Evolutionary conservation across 1,140 invertebrate genomes (phyloP), one percentile per base, ranked within the genome.

Genomic region (Thalassaphorura encarpata): DNA sequence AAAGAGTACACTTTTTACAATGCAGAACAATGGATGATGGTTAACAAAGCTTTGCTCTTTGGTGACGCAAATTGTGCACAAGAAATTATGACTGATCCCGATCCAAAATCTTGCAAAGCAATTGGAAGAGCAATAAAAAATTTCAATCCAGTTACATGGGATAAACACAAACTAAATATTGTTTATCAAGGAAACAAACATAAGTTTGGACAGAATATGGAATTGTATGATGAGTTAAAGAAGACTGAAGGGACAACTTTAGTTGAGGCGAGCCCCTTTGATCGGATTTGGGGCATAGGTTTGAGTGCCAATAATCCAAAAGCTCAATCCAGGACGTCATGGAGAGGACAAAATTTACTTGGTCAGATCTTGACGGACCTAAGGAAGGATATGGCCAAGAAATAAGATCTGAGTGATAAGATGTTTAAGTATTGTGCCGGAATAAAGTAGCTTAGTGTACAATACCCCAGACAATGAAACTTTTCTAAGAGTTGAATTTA

Each of bases 1-100:
- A 11, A n/a, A n/a, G 33, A 36, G 33, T n/a, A 11, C 11, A 47
- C 29, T 19, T 62, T 62, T 45, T 19, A 5, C 6, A 46, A 43
- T 41, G 50, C 46, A 19, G 60, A 62, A 28, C 52, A 58, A 33
- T 62, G 52, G 55, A 62, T 62, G 60, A 62, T 62, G 60, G 51
- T 46, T 27, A 50, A 58, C 47, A 62, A 62, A 41, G 60, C 60
- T 0, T 29, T 39, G 31, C 27, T 62, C 2, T 62, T 62, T 45
- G 31, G 36, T 1, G 60, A 62, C 41, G n/a, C 47, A 4, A 47
- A 33, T 5, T 40, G 15, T 15, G 60, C 60, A 0, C 23, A 36
- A 1, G 45, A 58, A 29, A 55, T 62, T 49, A 13, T 53, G 11
- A 13, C 1, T 0, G 13, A 19, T n/a, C 18, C 3, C 0, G 21